Evolutionary conservation across 2,113 vertebrate genomes (phyloP), one percentile per base, ranked within the genome.

Genomic region (Edolisoma coerulescens): DNA sequence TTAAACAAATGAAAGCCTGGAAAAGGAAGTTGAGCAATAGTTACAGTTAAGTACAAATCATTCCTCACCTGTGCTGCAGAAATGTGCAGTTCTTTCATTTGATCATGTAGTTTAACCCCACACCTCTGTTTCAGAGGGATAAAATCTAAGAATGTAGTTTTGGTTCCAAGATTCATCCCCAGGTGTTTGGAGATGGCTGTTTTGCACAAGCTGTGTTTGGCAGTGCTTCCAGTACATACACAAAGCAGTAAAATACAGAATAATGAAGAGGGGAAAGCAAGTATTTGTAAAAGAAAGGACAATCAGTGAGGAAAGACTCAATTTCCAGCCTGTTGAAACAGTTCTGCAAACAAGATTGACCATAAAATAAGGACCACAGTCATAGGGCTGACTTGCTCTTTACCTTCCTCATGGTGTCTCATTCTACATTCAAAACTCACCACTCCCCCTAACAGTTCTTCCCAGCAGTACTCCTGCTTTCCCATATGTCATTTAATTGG

Each of bases 1-100:
- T 94, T 86, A 60, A 93, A 86, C 27, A 90, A 94, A 84, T 69
- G 14, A 78, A 94, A 93, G 79, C 85, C 82, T 96, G 84, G 92
- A 86, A 83, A 70, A 87, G 67, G 59, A 85, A 77, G 56, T 47
- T 90, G 65, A 91, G 63, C 50, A 76, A 18, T 30, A 45, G 61
- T 79, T 89, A 45, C 11, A 6, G 35, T 77, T 83, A 57, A 65
- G 32, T 89, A 63, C 53, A 73, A 95, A 77, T 83, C 83, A 88
- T 94, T 96, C 60, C 85, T 85, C 42, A 47, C n/a, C 63, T 94
- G 1, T 56, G 41, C 64, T 70, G 56, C 79, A 90, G 65, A 93
- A 94, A 77, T 45, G 17, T 74, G 22, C 39, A 47, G 19, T 83
- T 93, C 50, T 93, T 84, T 80, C 0, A 1, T 17, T 88, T 0